Evolutionary conservation across 2,888 invertebrate species (phyloP), one percentile per base, ranked within the genome.

Genomic region (Nomada lathburiana): DNA sequence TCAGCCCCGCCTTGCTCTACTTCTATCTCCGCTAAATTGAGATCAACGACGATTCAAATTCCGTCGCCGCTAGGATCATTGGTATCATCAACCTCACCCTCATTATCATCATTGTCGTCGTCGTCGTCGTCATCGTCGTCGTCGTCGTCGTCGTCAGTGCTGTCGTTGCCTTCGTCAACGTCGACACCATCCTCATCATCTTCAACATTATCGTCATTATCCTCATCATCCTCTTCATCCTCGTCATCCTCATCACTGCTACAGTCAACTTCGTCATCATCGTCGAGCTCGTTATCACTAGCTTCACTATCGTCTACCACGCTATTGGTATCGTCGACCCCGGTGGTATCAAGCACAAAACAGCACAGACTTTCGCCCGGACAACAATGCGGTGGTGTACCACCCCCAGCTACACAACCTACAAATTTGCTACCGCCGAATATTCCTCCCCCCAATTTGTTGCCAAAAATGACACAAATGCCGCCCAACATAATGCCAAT

Each of bases 401-500:
- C 86, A 2, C 87, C 88, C 10, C 80, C 82, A 29, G 80, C 88
- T 62, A 70, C 89, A 50, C 90, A 91, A 23, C 72, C 83, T 36
- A 83, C 90, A 92, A 96, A 94, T 82, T 91, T 94, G 2, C 89
- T 94, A 62, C 93, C 94, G 2, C 75, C 79, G 20, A 84, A 79
- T 57, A 88, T 91, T 18, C 90, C 90, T 23, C 91, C 91, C 2
- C 91, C 91, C 0, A 90, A 89, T 76, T 82, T 92, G 69, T 84
- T 92, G 50, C 90, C 92, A 44, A 89, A 92, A 1, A 92, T 93
- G 90, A 89, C 92, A 0, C 92, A 91, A 77, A 92, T 93, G 89
- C 92, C 93, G 9, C 92, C 92, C 1, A 92, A 89, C 44, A 91
- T 92, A 88, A 79, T 93, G 76, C 81, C 91, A 2, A 90, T 92